These are phyloP conservation scores for Antechinus stuartii DNA, from an alignment of 2,113 vertebrate species.

Conservation along the genomic window DNA sequence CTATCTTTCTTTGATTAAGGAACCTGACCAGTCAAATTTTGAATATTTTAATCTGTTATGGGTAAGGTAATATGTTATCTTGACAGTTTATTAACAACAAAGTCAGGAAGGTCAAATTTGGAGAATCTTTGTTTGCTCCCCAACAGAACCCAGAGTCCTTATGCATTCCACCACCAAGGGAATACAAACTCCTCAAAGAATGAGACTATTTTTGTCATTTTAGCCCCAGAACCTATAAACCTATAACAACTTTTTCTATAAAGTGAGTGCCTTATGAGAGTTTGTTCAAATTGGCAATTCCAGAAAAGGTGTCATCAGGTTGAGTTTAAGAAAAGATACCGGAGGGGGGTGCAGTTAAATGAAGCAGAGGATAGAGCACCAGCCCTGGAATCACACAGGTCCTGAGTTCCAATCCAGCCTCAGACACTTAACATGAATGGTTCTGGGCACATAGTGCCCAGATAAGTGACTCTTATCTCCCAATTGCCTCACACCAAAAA, in stretches of 20 bases:
- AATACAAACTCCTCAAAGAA: background rate
- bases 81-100: constrained; percentile 82
- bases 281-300: constrained; percentile 35
- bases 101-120: constrained; percentile 79
- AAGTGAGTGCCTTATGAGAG: background rate
- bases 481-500: no score
- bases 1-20: constrained; percentile 78
- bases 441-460: no score
- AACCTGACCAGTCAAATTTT: constrained; percentile 77
- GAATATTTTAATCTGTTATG: constrained; percentile 80
- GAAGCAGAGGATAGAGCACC: no score
- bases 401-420: no score
- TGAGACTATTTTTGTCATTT: background rate
- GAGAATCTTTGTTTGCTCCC: constrained; percentile 69
- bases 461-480: no score
- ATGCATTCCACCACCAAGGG: constrained; percentile 44
- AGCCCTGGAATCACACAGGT: no score
- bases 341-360: background rate
- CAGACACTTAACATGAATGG: no score
- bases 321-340: constrained; percentile 49
- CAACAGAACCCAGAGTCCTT: constrained; percentile 74
- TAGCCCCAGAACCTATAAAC: background rate
- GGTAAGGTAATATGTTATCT: constrained; percentile 80
- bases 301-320: constrained; percentile 61
- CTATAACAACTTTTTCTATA: background rate